A percentile compares a stretch with the other conserved stretches of the same genome.
Evolutionary conservation across 2,113 vertebrate genomes (phyloP).

Genomic region (Paralichthys olivaceus): DNA sequence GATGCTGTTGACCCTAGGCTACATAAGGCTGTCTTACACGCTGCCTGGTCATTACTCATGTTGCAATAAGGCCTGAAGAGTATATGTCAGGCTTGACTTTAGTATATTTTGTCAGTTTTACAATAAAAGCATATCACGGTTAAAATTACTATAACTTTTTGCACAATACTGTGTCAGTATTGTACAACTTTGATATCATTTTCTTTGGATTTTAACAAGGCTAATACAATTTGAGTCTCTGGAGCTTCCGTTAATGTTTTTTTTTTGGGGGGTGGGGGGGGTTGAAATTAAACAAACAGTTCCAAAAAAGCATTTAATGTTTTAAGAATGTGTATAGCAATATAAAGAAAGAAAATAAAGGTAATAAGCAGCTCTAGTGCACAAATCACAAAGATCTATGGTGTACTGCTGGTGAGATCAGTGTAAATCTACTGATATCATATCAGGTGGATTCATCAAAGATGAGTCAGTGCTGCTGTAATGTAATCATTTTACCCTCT

Average conservation of each 20-base stretch:
- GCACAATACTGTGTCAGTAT: neutral
- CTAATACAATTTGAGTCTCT: neutral
- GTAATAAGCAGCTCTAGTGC: neutral
- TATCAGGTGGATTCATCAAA: neutral
- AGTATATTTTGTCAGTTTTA: slow-evolving; percentile 3
- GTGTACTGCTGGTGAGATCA: neutral
- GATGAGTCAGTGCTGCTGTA: neutral
- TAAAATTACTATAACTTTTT: neutral
- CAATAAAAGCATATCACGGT: neutral
- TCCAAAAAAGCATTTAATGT: neutral
- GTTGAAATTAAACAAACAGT: neutral
- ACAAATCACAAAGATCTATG: neutral
- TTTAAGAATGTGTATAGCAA: neutral
- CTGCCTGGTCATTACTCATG: slow-evolving; percentile 7
- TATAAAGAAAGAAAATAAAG: neutral
- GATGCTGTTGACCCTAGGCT: slow-evolving; percentile 39
- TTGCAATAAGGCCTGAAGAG: neutral
- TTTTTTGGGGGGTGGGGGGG: too few relatives aligned
- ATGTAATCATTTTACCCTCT: slow-evolving; percentile 11
- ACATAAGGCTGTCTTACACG: slow-evolving; percentile 19
- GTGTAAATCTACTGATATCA: neutral
- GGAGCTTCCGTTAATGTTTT: neutral
- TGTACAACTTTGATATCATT: neutral
- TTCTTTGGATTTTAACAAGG: neutral
- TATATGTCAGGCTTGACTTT: slow-evolving; percentile 4